Base-by-base conservation (phyloP, 2,113 vertebrate species). In the Meriones unguiculatus region DNA sequence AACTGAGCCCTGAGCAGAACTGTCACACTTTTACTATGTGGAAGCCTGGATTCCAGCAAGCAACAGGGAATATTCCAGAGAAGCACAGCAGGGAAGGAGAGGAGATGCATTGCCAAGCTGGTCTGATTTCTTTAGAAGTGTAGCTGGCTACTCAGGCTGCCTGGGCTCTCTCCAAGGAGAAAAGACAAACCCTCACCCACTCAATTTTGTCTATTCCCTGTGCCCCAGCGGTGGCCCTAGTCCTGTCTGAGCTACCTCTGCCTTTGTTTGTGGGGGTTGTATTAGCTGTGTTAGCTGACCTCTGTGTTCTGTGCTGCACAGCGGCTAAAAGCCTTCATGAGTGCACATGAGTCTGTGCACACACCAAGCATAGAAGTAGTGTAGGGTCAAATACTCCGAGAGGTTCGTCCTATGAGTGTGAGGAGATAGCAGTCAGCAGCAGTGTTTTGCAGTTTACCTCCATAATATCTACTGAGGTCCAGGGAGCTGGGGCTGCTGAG, bases 271-370 rank as follows among this genome's bases (percentile, higher is more conserved):
- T 28, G 2, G 35, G 38, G 9, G 9, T 50, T 32, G 13, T 28
- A 5, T 73, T 46, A 41, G n/a, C 24, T 52, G 17, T 62, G 20
- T 52, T 89, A 76, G n/a, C 12, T 50, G 64, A 35, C 35, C 10
- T 41, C 5, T 24, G 1, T 25, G 1, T n/a, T 9, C n/a, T 11
- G 7, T 30, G 5, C 2, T 38, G 20, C 54, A 22, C 0, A 1
- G 6, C 46, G n/a, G 28, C 38, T 32, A 18, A 38, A 32, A 69
- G 24, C 35, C 13, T 94, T 41, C 24, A 17, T 10, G 17, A n/a
- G 24, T 72, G 54, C 54, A 38, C 10, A 2, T 32, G 28, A 77
- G 7, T 6, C n/a, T 64, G 7, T 13, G 12, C 22, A 57, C 38
- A 50, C 1, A 50, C 35, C 9, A 81, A 12, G 22, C 18, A 38